These are phyloP conservation scores for Helicorthomorpha holstii DNA, from an alignment of 1,140 invertebrate species.

Conservation along the genomic window DNA sequence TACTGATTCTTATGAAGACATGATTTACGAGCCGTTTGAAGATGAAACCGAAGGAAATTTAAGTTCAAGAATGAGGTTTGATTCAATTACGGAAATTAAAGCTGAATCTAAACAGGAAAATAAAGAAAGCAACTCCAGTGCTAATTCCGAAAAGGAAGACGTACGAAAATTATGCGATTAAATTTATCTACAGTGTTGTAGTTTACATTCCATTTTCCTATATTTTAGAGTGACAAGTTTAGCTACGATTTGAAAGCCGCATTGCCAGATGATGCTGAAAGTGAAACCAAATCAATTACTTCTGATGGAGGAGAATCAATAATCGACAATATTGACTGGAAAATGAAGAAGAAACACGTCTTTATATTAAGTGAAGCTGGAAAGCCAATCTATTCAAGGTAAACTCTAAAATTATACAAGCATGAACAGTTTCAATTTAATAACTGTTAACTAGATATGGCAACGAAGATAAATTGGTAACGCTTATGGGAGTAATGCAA, in stretches of 20 bases:
- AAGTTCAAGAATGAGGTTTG: background rate
- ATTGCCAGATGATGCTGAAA: background rate
- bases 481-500: conserved; percentile 87
- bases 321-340: conserved; percentile 46
- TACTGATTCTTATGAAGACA: conserved; percentile 48
- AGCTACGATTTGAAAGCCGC: background rate
- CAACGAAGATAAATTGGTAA: conserved; percentile 84
- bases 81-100: conserved; percentile 5
- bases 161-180: background rate
- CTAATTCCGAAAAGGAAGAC: background rate
- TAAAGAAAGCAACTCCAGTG: background rate
- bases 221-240: background rate
- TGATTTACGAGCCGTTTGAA: conserved; percentile 32
- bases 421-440: background rate
- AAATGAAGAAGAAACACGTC: conserved; percentile 70
- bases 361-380: conserved; percentile 88
- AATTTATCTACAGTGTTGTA: background rate
- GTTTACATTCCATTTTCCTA: background rate
- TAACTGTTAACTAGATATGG: conserved; percentile 45
- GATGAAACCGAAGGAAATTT: conserved; percentile 1
- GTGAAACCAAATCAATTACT: background rate
- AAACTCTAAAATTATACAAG: conserved; percentile 9
- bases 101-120: background rate
- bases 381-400: conserved; percentile 90
- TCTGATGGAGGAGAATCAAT: conserved; percentile 26